Base-by-base conservation (phyloP, 2,888 invertebrate species). In the Volucella inanis region DNA sequence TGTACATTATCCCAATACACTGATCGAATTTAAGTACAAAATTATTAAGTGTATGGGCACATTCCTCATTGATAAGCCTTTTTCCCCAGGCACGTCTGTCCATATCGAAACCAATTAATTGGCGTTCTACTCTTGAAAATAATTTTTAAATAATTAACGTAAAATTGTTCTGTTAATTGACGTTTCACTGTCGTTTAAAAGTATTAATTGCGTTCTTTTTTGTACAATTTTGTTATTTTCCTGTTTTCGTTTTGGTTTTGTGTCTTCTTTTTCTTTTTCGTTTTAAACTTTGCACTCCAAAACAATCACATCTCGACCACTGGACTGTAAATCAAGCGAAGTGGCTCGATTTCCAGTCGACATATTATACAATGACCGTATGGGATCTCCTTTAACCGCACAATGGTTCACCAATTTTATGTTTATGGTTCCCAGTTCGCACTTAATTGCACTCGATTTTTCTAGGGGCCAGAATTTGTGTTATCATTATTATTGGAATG, bases 371-470 rank as follows among this genome's bases (percentile, higher is more conserved):
- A 31, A 31, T 31, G 0, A 4, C 50, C 57, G 43, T 71, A 22
- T 22, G 41, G 22, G 39, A 43, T 43, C 31, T 10, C 12, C 47
- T 31, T 3, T 31, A 31, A 9, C 18, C 41, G 12, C 18, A 49
- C 31, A 43, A n/a, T 18, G 43, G 68, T 68, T 83, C 72, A 78
- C 78, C 74, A 83, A 65, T 74, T 83, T 65, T 74, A 74, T 83
- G 83, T 83, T 78, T 78, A 83, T 83, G 68, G 64, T 78, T 50
- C n/a, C 74, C 64, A 83, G 6, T 83, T 83, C 78, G 47, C 78
- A 79, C 74, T 78, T 79, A 78, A 79, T 83, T 83, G 74, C 78
- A 64, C 64, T 64, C 70, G 81, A 82, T 70, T 76, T 71, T 76
- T 59, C 59, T n/a, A 45, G 55, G 43, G 41, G 12, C 11, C 39